A percentile compares a stretch with the other conserved stretches of the same genome.
Conservation (phyloP, 53 echinoderm and acorn worm genomes). For the Mesocentrotus franciscanus region DNA sequence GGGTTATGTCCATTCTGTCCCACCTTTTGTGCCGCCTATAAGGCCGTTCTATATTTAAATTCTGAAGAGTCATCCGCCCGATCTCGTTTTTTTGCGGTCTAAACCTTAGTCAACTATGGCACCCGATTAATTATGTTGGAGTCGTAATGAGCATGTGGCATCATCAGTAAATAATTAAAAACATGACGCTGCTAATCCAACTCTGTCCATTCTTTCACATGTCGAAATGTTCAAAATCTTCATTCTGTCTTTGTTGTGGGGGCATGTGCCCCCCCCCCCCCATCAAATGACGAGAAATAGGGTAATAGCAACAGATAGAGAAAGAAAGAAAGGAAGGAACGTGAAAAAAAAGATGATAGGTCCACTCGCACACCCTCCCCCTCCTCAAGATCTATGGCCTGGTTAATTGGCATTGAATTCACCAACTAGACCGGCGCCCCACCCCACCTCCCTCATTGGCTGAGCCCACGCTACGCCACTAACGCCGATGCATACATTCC, state of each 20-base stretch:
- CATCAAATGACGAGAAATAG: too few species aligned
- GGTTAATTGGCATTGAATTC: too few species aligned
- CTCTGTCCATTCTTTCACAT: not conserved
- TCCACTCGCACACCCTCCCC: too few species aligned
- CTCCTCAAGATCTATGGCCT: too few species aligned
- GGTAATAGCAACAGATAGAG: too few species aligned
- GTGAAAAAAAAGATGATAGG: too few species aligned
- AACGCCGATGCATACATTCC: not conserved
- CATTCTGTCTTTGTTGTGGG: too few species aligned
- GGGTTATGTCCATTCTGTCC: not conserved
- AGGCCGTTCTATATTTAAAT: constrained; percentile 31
- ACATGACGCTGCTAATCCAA: constrained; percentile 44
- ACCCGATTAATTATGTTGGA: constrained; percentile 16
- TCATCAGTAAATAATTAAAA: not conserved
- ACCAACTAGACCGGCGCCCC: too few species aligned
- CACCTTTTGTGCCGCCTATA: not conserved
- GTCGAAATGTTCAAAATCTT: not conserved
- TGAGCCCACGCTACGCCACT: too few species aligned
- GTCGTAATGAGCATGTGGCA: constrained; percentile 29
- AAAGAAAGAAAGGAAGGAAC: too few species aligned
- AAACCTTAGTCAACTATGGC: constrained; percentile 18
- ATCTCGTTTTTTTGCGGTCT: not conserved
- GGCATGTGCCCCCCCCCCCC: too few species aligned
- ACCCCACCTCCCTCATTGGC: too few species aligned
- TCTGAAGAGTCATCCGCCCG: constrained; percentile 17